A percentile compares a stretch with the other conserved stretches of the same genome.
Conservation (phyloP, 2,888 invertebrate species). For the Sclerodermus sp. region DNA sequence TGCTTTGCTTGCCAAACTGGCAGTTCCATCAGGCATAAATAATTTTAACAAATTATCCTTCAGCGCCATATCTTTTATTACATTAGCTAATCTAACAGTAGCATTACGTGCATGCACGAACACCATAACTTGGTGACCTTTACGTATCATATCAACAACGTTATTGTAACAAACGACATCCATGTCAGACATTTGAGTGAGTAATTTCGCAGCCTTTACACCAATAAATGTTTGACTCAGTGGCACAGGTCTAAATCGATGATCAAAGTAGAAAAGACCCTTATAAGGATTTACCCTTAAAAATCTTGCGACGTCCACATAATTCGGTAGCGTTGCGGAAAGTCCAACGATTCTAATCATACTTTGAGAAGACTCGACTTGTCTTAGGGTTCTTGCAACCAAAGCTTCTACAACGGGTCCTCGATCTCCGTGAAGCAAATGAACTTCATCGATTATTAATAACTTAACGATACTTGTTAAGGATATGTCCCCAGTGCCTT, state of each 20-base stretch:
- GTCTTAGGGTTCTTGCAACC: constrained; percentile 91
- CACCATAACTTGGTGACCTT: constrained; percentile 96
- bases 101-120: constrained; percentile 98
- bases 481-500: constrained; percentile 87
- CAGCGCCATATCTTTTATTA: constrained; percentile 79
- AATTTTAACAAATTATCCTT: constrained; percentile 71
- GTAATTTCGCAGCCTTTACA: constrained; percentile 68
- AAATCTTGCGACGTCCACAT: constrained; percentile 93
- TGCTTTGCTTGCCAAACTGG: constrained; percentile 70
- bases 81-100: constrained; percentile 85
- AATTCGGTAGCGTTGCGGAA: constrained; percentile 97
- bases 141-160: constrained; percentile 79
- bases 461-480: constrained; percentile 88
- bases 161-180: constrained; percentile 93
- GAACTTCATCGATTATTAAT: constrained; percentile 96
- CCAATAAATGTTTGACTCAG: constrained; percentile 90
- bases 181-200: constrained; percentile 75
- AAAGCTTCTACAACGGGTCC: constrained; percentile 97
- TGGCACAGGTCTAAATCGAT: constrained; percentile 93
- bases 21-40: constrained; percentile 69
- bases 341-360: constrained; percentile 97
- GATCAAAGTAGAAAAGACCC: constrained; percentile 93
- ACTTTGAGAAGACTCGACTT: constrained; percentile 86
- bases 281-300: constrained; percentile 88
- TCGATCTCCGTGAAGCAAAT: constrained; percentile 93